These are phyloP conservation scores for Trichechus manatus DNA, from an alignment of 2,113 vertebrate species.

Conservation along the genomic window DNA sequence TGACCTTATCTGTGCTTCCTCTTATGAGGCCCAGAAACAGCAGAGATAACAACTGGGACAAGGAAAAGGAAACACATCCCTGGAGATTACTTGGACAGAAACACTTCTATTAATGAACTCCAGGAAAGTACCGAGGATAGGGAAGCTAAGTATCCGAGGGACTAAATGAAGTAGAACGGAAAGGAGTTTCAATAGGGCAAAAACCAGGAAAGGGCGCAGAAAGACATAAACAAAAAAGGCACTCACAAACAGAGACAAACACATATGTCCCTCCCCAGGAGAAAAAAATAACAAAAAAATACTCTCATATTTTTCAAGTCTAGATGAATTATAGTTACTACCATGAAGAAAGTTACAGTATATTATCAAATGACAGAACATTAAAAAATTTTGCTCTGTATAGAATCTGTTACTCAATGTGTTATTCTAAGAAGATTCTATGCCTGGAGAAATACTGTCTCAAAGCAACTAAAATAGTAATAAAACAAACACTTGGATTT, in stretches of 20 bases:
- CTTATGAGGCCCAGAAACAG: background rate
- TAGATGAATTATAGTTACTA: background rate
- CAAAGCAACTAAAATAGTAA: slow-evolving; percentile 41
- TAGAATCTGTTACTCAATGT: background rate
- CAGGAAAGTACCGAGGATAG: background rate
- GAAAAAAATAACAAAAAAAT: background rate
- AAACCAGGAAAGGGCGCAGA: slow-evolving; percentile 13
- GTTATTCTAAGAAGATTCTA: slow-evolving; percentile 34
- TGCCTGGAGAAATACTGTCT: background rate
- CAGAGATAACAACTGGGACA: background rate
- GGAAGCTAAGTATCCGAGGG: background rate
- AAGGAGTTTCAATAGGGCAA: background rate
- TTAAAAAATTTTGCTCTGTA: background rate
- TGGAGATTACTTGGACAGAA: background rate
- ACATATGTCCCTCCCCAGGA: background rate
- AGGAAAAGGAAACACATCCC: slow-evolving; percentile 26
- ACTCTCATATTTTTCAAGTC: background rate
- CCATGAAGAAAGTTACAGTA: background rate
- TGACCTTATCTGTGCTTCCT: background rate
- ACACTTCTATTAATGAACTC: slow-evolving; percentile 54
- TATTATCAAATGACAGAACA: slow-evolving; percentile 13
- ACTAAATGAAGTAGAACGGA: background rate
- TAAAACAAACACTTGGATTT: slow-evolving; percentile 3
- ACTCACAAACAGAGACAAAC: background rate
- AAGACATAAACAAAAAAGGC: background rate